Conservation (phyloP, 2,888 invertebrate species). For the Ashinkailepas kermadecensis region DNA sequence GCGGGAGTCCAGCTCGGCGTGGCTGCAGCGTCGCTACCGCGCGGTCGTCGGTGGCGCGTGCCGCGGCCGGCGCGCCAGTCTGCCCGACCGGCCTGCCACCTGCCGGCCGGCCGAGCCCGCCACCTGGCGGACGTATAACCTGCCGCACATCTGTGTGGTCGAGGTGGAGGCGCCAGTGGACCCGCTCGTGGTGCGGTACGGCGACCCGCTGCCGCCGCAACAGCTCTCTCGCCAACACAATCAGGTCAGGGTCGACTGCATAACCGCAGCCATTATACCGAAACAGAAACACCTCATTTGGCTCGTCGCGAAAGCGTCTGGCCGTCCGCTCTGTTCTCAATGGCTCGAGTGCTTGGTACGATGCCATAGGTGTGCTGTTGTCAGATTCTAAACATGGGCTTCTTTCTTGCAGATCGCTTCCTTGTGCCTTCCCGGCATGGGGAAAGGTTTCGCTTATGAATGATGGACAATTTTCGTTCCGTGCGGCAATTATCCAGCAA, state of each 20-base stretch:
- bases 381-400: too few species aligned
- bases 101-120: neutral
- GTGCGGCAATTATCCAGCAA: too few species aligned
- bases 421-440: neutral
- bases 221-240: neutral
- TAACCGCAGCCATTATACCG: neutral
- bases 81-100: neutral
- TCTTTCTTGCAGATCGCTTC: neutral
- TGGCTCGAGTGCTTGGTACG: neutral
- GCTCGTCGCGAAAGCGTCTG: neutral
- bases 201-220: neutral
- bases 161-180: slow-evolving; percentile 4
- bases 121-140: neutral
- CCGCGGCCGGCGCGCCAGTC: neutral
- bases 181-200: neutral
- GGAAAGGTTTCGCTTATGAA: neutral
- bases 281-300: neutral
- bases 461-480: neutral
- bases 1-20: neutral
- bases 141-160: neutral
- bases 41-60: neutral
- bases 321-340: neutral
- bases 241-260: neutral
- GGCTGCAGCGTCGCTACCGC: neutral
- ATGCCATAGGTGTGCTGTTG: neutral